These are phyloP conservation scores for Enoplosus armatus DNA, from an alignment of 2,797 vertebrate genomes.

Conservation along the genomic window DNA sequence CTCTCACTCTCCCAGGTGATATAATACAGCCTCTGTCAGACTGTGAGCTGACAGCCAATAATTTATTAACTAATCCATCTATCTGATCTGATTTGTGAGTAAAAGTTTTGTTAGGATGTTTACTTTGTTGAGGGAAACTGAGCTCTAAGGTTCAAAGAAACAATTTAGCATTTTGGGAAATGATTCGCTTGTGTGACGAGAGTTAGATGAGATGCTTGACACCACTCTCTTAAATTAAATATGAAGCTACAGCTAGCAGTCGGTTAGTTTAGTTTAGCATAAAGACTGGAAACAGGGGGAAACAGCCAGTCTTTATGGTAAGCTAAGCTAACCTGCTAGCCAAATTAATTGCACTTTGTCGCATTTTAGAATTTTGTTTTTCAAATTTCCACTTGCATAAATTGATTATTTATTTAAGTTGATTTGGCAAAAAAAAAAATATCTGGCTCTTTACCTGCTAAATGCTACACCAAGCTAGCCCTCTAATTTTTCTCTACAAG, in stretches of 20 bases:
- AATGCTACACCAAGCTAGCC: neutral
- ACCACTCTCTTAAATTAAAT: too few species aligned
- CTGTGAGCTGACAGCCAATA: neutral
- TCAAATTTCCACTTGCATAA: too few species aligned
- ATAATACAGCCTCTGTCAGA: neutral
- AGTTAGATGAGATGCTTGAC: too few species aligned
- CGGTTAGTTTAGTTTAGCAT: neutral
- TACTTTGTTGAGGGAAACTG: neutral
- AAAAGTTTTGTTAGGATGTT: neutral
- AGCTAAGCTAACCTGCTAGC: neutral
- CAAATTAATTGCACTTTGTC: too few species aligned
- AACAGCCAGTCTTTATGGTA: neutral
- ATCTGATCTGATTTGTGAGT: neutral
- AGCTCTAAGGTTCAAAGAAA: neutral
- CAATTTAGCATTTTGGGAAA: too few species aligned
- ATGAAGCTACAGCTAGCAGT: too few species aligned
- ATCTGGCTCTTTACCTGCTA: too few species aligned
- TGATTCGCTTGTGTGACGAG: too few species aligned
- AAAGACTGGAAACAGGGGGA: neutral
- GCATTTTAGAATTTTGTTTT: too few species aligned
- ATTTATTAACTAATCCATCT: neutral
- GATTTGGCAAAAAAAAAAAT: too few species aligned
- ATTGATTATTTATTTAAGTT: too few species aligned
- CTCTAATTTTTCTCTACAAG: too few species aligned
- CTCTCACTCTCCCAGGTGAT: slow-evolving; percentile 5